Base-by-base conservation (phyloP, 2,113 vertebrate genomes). In the Smithornis capensis region DNA sequence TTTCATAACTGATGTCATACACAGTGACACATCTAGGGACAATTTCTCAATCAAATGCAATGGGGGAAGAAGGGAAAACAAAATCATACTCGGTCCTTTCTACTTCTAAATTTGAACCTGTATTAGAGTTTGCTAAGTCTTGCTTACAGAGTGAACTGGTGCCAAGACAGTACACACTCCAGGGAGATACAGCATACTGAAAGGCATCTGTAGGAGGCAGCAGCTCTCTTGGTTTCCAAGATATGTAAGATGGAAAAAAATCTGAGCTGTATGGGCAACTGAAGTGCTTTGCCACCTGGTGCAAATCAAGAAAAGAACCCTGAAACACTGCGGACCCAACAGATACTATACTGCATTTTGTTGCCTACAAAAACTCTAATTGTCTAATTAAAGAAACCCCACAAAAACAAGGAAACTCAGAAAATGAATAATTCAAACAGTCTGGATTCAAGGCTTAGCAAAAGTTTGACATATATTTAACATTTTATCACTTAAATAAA, bases 301-400 rank as follows among this genome's bases (percentile, higher is more conserved):
- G 94, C 94, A 96, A 96, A 96, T 93, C 94, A 95, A 94, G 92
- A 96, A 93, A 96, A 96, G 79, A 96, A 94, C 95, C 95, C 95
- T 96, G 94, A 96, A 96, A 95, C 45, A 94, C 89, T 92, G 60
- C 45, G 92, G 60, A 94, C 79, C 57, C 67, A 2, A 93, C 55
- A 96, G 75, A 92, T 19, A 86, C 92, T 83, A 53, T 86, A 93
- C 78, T 73, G 77, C 15, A 96, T 94, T 92, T 88, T 47, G 53
- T 53, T 86, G 55, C 94, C 94, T 83, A 95, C 21, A 88, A 76
- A 76, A 91, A 73, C 28, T 85, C 70, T 82, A 91, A 87, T 33
- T 64, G 62, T 42, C 4, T 21, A 23, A 60, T 74, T 65, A 67
- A 74, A 55, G 84, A 92, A 63, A 11, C 2, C 3, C 8, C 14